Percentiles rank a stretch among this genome's conserved stretches.
Conservation (phyloP, 1,140 invertebrate species). For the Lasioglossum albipes region DNA sequence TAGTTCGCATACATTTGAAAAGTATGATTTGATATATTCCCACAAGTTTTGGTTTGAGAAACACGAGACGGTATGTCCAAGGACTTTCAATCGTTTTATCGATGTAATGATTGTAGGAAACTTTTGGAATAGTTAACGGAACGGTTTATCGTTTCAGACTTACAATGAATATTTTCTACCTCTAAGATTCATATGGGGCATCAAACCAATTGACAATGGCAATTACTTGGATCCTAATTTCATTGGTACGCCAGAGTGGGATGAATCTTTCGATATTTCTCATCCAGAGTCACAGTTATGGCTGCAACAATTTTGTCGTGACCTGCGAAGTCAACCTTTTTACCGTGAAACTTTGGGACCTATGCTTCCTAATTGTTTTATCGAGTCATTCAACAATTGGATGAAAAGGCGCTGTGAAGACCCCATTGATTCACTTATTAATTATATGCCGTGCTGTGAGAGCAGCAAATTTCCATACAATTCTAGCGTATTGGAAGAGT, state of each 20-base stretch:
- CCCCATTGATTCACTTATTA: constrained; percentile 82
- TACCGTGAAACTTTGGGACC: constrained; percentile 88
- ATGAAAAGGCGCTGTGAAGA: constrained; percentile 91
- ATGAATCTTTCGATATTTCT: constrained; percentile 90
- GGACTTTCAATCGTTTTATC: background rate
- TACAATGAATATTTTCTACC: constrained; percentile 83
- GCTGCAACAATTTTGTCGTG: constrained; percentile 91
- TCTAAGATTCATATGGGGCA: constrained; percentile 95
- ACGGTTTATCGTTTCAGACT: constrained; percentile 64
- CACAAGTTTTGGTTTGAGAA: constrained; percentile 92
- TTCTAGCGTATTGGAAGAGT: constrained; percentile 87
- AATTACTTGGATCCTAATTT: constrained; percentile 91
- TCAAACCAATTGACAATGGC: constrained; percentile 92
- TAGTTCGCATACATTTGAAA: constrained; percentile 91
- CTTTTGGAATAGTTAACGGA: background rate
- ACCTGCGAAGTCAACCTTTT: constrained; percentile 88
- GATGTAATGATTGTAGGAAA: background rate
- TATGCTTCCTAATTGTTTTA: constrained; percentile 93
- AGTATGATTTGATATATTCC: constrained; percentile 91
- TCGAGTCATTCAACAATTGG: constrained; percentile 91
- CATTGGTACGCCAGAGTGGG: constrained; percentile 87
- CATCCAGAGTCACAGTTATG: constrained; percentile 89
- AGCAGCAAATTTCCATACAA: constrained; percentile 88
- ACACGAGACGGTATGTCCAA: constrained; percentile 80
- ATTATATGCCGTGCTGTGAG: constrained; percentile 91